These are phyloP conservation scores for Polypterus senegalus DNA, from an alignment of 2,113 vertebrate genomes.

Conservation along the genomic window DNA sequence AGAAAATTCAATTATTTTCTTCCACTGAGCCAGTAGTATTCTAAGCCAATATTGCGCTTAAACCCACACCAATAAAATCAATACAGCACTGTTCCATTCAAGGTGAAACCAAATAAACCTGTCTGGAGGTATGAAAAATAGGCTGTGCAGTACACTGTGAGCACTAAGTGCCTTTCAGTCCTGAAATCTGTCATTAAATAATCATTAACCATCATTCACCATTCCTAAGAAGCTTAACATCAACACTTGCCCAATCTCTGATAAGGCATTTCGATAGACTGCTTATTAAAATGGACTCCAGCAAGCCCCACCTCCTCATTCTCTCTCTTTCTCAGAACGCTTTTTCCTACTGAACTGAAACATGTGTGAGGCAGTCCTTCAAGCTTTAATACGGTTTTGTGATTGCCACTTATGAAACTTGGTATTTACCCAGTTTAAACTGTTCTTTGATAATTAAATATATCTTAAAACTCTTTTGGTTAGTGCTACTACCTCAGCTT, in stretches of 20 bases:
- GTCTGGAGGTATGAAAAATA: conserved; percentile 48
- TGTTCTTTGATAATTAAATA: too few species aligned
- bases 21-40: conserved; percentile 36
- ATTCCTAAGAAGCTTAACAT: conserved; percentile 45
- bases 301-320: background rate
- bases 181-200: conserved; percentile 48
- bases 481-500: too few species aligned
- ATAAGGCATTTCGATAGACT: conserved; percentile 29
- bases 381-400: too few species aligned
- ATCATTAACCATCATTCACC: conserved; percentile 48
- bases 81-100: conserved; percentile 45
- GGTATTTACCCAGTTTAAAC: too few species aligned
- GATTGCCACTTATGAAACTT: too few species aligned
- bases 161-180: conserved; percentile 49
- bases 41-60: conserved; percentile 46
- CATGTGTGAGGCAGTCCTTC: too few species aligned
- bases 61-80: conserved; percentile 44
- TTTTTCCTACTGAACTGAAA: too few species aligned
- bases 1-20: conserved; percentile 35
- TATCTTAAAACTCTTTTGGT: too few species aligned
- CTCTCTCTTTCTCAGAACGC: too few species aligned
- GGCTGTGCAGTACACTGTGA: conserved; percentile 39
- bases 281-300: conserved; percentile 23
- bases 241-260: conserved; percentile 28
- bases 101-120: conserved; percentile 55